phyloP scores from a whole-genome alignment of 2,888 invertebrate genomes.

The Pyralis farinalis region DNA sequence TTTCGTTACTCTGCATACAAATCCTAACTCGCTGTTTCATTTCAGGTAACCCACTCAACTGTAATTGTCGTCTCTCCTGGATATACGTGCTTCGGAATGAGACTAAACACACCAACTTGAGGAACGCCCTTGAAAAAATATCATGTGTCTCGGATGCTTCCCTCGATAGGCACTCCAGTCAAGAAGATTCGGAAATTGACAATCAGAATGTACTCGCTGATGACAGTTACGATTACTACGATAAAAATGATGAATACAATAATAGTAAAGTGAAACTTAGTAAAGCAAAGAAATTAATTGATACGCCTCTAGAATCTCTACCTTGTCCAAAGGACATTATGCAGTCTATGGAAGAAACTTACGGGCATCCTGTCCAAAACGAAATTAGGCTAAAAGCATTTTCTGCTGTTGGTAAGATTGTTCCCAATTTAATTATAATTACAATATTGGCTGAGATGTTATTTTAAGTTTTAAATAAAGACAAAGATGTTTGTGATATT shows the following conservation, averaged over 20 bases:
- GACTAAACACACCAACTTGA: slow-evolving; percentile 85
- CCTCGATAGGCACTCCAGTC: slow-evolving; percentile 47
- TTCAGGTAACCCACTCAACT: slow-evolving; percentile 90
- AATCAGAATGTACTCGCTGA: slow-evolving; percentile 50
- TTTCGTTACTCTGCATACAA: slow-evolving; percentile 9
- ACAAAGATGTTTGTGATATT: slow-evolving; percentile 71
- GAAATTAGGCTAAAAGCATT: slow-evolving; percentile 71
- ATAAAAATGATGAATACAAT: slow-evolving; percentile 56
- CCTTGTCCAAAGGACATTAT: slow-evolving; percentile 73
- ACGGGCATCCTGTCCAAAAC: slow-evolving; percentile 70
- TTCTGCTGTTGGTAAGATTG: slow-evolving; percentile 43
- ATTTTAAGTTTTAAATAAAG: slow-evolving; percentile 31
- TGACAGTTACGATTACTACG: slow-evolving; percentile 67
- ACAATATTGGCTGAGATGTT: slow-evolving; percentile 38
- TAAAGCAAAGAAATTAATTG: slow-evolving; percentile 57
- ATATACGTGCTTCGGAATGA: slow-evolving; percentile 88
- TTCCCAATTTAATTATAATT: slow-evolving; percentile 41
- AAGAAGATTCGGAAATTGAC: slow-evolving; percentile 40
- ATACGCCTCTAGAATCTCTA: slow-evolving; percentile 62
- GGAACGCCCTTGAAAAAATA: slow-evolving; percentile 85
- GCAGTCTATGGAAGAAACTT: slow-evolving; percentile 64
- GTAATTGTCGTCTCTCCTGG: slow-evolving; percentile 92
- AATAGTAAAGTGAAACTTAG: slow-evolving; percentile 43
- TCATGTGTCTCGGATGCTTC: slow-evolving; percentile 83
- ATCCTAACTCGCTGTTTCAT: slow-evolving; percentile 33